Evolutionary conservation across 2,888 invertebrate genomes (phyloP).

Genomic region (Mechanitis mazaeus): DNA sequence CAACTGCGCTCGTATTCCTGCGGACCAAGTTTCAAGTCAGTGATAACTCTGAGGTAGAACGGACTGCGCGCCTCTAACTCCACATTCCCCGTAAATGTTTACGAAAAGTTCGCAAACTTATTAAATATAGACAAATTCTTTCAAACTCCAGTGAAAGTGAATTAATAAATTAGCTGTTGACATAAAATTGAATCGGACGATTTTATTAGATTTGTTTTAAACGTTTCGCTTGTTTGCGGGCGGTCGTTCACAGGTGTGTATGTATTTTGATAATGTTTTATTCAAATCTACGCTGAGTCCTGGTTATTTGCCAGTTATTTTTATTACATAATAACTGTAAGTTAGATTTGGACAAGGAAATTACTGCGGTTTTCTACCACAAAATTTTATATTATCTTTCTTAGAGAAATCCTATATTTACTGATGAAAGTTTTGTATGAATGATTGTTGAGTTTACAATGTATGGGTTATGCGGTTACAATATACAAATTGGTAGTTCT

Average conservation of each 20-base stretch:
- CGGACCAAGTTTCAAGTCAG: conserved; percentile 41
- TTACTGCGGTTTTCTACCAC: conserved; percentile 3
- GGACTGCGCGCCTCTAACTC: conserved; percentile 58
- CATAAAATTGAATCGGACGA: conserved; percentile 36
- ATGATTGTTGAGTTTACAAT: background rate
- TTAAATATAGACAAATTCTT: conserved; percentile 28
- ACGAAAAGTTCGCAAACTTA: conserved; percentile 61
- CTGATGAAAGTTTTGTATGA: background rate
- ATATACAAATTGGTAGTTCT: no score
- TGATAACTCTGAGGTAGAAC: conserved; percentile 55
- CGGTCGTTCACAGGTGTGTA: conserved; percentile 62
- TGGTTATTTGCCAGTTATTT: conserved; percentile 24
- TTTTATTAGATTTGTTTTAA: conserved; percentile 48
- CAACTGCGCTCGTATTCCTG: conserved; percentile 37
- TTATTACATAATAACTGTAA: no score
- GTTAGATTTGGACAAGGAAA: background rate
- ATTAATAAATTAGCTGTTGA: conserved; percentile 15
- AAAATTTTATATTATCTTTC: background rate
- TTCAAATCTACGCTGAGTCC: conserved; percentile 14
- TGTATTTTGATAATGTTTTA: conserved; percentile 33
- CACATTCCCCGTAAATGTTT: conserved; percentile 58
- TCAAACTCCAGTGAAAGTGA: conserved; percentile 40
- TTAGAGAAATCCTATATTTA: conserved; percentile 3
- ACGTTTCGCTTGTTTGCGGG: conserved; percentile 45
- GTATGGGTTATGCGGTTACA: no score